Base-by-base conservation (phyloP, 2,888 invertebrate genomes). In the Eupithecia insigniata region DNA sequence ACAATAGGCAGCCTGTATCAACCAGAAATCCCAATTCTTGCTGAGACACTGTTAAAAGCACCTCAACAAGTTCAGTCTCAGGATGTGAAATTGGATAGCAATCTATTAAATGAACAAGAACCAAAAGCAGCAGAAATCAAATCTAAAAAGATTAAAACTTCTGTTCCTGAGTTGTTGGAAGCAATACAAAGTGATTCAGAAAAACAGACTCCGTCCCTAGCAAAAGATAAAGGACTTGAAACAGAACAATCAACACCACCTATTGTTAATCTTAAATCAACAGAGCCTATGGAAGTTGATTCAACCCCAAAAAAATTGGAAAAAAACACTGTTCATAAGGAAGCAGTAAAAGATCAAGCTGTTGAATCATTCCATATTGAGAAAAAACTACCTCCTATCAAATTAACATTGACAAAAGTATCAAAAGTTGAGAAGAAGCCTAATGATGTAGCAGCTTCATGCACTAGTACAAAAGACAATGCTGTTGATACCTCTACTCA, bases 381-480 rank as follows among this genome's bases (percentile, higher is more conserved):
- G 68, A 75, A 76, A 60, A 71, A 77, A 65, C 68, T 68, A 64
- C 60, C 71, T 75, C 75, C 76, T 62, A 70, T 71, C 10, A 79
- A 78, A 67, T 60, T 78, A 34, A 80, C 73, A 26, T 69, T 70
- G 64, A 70, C 68, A 28, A 72, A 76, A 68, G 72, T 75, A 72
- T 36, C 67, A 69, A 67, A 75, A 68, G 30, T 69, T 76, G 71
- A 74, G 69, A 70, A 62, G 36, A 78, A 74, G 70, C 60, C 70
- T 60, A 76, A 77, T 77, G 69, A 75, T 71, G 66, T 34, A 67
- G 75, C 75, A 72, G 76, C 69, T 32, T 68, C 71, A 58, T 72
- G 70, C 51, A 64, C 62, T 18, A 74, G 66, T 51, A 67, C 72
- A 65, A 39, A 22, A 61, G 66, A 66, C 34, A 36, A 64, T 60